phyloP scores from a whole-genome alignment of 1,140 invertebrate genomes.

The Musca vetustissima region DNA sequence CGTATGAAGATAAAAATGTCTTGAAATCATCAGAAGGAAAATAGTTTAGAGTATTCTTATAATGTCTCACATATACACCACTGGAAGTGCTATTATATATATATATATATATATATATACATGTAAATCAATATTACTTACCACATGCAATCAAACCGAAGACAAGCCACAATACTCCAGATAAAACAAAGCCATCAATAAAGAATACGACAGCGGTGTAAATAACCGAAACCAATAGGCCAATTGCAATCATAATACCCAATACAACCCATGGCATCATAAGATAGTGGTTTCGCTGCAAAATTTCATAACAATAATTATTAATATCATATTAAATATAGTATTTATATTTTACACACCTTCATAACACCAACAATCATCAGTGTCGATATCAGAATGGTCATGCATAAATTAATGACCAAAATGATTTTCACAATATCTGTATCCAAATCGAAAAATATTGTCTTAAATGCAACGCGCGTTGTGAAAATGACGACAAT shows the following conservation, averaged over 20 bases:
- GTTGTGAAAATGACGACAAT: constrained; percentile 59
- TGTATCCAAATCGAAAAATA: constrained; percentile 51
- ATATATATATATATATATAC: too few relatives aligned
- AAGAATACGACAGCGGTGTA: constrained; percentile 74
- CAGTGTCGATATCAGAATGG: constrained; percentile 72
- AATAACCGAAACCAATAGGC: constrained; percentile 71
- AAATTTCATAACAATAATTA: too few relatives aligned
- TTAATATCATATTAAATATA: constrained; percentile 20
- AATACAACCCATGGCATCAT: constrained; percentile 82
- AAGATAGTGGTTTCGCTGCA: constrained; percentile 73
- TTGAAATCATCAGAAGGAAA: too few relatives aligned
- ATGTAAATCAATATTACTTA: constrained; percentile 54
- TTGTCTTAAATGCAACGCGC: constrained; percentile 68
- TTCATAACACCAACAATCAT: constrained; percentile 74
- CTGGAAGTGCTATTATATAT: too few relatives aligned
- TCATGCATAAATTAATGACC: constrained; percentile 79
- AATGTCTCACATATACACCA: too few relatives aligned
- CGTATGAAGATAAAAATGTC: too few relatives aligned
- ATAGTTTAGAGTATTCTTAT: too few relatives aligned
- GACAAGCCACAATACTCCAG: constrained; percentile 64
- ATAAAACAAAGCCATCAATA: constrained; percentile 61
- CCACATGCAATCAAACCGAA: constrained; percentile 65
- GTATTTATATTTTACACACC: too few relatives aligned
- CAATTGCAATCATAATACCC: constrained; percentile 73
- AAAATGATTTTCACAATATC: constrained; percentile 73